These are phyloP conservation scores for Aptenodytes patagonicus DNA, from an alignment of 2,113 vertebrate genomes.

Conservation along the genomic window DNA sequence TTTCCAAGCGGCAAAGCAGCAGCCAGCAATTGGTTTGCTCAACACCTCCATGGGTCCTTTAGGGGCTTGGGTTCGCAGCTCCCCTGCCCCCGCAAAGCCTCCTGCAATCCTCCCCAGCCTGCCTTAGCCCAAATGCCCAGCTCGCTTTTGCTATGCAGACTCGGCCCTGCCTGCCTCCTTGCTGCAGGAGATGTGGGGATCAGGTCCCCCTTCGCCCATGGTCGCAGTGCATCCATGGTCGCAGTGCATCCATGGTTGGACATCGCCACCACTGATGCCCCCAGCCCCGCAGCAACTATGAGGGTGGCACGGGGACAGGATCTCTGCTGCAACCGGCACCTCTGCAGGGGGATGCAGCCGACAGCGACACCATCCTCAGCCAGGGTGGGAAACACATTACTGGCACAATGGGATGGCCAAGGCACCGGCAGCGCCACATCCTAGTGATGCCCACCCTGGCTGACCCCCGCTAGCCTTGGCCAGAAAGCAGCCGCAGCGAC, in stretches of 20 bases:
- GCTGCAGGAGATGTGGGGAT: not conserved
- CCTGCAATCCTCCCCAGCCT: not conserved
- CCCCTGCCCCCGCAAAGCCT: not conserved
- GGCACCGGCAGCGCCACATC: rapidly evolving
- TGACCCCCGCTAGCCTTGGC: not conserved
- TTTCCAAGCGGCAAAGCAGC: not conserved
- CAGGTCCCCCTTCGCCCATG: rapidly evolving
- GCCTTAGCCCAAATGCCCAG: not conserved
- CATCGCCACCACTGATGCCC: not conserved
- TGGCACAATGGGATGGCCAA: not conserved
- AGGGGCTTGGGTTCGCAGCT: not conserved
- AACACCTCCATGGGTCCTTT: not conserved
- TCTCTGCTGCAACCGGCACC: not conserved
- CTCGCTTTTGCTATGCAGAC: not conserved
- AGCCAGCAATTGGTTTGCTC: not conserved
- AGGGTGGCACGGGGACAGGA: not conserved
- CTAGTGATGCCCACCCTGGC: not conserved
- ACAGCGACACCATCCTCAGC: not conserved
- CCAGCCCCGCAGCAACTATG: not conserved
- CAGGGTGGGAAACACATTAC: rapidly evolving
- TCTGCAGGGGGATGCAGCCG: not conserved
- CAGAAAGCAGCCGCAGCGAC: not conserved
- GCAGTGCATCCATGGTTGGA: not conserved
- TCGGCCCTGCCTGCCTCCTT: not conserved
- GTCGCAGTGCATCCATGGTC: not conserved